Evolutionary conservation across 2,797 vertebrate genomes (phyloP), one percentile per base, ranked within the genome.

Genomic region (Alectoris magna): DNA sequence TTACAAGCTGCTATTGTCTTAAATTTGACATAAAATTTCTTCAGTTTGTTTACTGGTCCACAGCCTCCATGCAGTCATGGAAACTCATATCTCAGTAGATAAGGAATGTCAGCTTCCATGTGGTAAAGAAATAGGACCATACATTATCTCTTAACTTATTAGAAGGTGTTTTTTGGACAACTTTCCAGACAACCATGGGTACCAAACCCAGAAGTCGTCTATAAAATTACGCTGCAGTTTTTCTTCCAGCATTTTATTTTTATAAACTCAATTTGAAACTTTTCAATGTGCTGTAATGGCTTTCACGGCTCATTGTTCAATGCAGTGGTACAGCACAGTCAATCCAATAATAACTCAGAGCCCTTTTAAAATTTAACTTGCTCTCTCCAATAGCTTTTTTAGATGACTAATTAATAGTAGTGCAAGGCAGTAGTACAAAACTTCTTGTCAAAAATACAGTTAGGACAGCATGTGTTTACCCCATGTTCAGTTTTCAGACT

Each of bases 241-340:
- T 83, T 67, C 66, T 78, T 64, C 41, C 24, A 64, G 64, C 39
- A 8, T 89, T 92, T 82, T 67, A 66, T 84, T 90, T 91, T 79
- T 64, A 56, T 31, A 72, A 76, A 11, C 29, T 80, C 39, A 16
- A 12, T 85, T 71, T 74, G 62, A 93, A 92, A 71, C 24, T 56
- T 85, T 46, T 53, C 6, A 2, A 6, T 24, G 34, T 38, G 59
- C 46, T 72, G 38, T 71, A 87, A 80, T 53, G 76, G 69, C 21
- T 93, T 87, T 92, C 53, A 70, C 7, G 62, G 39, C 29, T 91
- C 66, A 38, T 87, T 93, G 71, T 84, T 85, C 62, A 72, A 60
- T 63, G 26, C 36, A n/a, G 59, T 46, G 38, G 41, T 34, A 81
- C 64, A 51, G 36, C 34, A 53, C 69, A 29, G 26, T 58, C 70